Evolutionary conservation across 35 echinoderm and acorn worm species (phyloP), one percentile per base, ranked within the genome.

Genomic region (Lytechinus pictus): DNA sequence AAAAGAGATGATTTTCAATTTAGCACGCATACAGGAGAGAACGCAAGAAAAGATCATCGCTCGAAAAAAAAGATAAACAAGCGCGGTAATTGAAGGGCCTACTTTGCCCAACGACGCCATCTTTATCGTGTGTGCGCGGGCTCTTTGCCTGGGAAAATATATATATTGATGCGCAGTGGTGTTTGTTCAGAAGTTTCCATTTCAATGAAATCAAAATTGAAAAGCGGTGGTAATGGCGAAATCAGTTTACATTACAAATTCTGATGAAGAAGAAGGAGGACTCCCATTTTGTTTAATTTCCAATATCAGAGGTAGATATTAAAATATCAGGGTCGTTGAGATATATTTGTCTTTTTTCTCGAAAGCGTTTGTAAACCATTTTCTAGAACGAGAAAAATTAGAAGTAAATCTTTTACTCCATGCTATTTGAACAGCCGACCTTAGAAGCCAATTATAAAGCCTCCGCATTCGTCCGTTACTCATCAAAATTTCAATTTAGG

Each of bases 121-220:
- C 66, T 79, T 79, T 79, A 79, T 79, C n/a, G 19, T 79, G 19
- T 79, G 21, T 79, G 16, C 16, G 66, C 16, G 66, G 19, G 66
- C 66, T 79, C 66, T 79, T 79, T 79, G 19, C 66, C 66, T 6
- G 66, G 66, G 4, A 79, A 79, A 27, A 79, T 79, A 79, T 79
- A 79, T 79, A 79, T 79, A 79, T 79, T 79, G 66, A 79, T 79
- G 66, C 66, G 66, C 66, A 7, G 12, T 79, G 21, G 66, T 79
- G 66, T 79, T 79, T 79, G 66, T 79, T 24, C 66, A 79, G 66
- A 79, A 79, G 66, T 79, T n/a, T 79, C 66, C 66, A 79, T 79
- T 79, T 79, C 66, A 79, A 24, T 79, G n/a, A 79, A n/a, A 79
- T 79, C 19, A 79, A 79, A 79, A 79, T 79, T 79, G 66, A 79